These are phyloP conservation scores for Sebastes elongatus DNA, from an alignment of 2,797 vertebrate species.

Conservation along the genomic window DNA sequence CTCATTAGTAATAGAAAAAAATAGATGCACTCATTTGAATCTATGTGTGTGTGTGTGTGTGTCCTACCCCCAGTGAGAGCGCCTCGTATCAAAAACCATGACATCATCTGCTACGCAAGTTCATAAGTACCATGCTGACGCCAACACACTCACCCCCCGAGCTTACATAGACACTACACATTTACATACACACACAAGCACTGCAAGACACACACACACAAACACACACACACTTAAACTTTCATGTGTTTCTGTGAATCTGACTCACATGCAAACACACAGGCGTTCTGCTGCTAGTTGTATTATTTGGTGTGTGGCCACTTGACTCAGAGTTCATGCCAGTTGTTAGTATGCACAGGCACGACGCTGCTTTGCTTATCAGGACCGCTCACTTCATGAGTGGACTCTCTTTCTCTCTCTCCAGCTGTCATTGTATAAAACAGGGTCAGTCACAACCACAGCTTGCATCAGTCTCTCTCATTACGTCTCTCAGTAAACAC, in stretches of 20 bases:
- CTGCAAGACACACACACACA: neutral
- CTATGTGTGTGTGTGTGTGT: neutral
- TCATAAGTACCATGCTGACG: neutral
- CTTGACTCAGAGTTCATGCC: conserved; percentile 58
- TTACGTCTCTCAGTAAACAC: neutral
- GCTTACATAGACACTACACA: neutral
- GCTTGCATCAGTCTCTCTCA: conserved; percentile 1
- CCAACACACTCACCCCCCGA: neutral
- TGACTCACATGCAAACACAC: neutral
- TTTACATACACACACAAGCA: neutral
- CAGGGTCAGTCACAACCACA: conserved; percentile 12
- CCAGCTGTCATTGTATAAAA: conserved; percentile 29
- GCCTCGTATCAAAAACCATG: neutral
- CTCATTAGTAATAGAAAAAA: neutral
- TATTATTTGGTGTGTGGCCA: conserved; percentile 21
- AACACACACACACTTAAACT: neutral
- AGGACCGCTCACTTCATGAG: conserved; percentile 34
- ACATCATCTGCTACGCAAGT: conserved; percentile 9
- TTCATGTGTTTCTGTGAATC: neutral
- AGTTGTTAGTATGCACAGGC: conserved; percentile 45
- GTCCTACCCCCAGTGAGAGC: neutral
- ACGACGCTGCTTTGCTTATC: conserved; percentile 28
- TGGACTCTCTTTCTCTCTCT: conserved; percentile 29
- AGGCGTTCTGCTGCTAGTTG: neutral
- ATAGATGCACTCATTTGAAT: neutral